Conservation (phyloP, 37 sponge, comb jelly and placozoan species). For the Cliona cf. orientalis region DNA sequence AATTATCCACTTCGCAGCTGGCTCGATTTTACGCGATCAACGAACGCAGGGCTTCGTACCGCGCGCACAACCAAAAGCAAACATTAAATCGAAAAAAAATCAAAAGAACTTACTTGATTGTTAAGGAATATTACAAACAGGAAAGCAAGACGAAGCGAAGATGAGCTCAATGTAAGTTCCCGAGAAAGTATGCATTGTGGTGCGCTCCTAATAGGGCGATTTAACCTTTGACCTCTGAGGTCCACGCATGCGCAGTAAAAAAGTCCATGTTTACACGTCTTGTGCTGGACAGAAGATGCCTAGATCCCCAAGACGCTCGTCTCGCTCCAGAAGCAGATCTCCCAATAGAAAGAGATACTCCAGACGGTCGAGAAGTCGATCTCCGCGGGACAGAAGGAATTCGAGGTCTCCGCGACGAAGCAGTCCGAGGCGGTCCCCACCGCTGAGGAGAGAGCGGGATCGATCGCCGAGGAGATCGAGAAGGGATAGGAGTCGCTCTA, state of each 20-base stretch:
- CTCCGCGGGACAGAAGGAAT: no score
- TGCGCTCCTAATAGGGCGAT: not conserved
- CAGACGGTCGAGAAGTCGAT: conserved; percentile 32
- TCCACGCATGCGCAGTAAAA: conserved; percentile 18
- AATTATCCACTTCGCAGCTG: no score
- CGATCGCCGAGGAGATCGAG: conserved; percentile 16
- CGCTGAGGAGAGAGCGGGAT: not conserved
- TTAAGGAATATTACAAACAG: no score
- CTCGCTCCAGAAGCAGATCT: conserved; percentile 54
- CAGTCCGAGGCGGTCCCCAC: not conserved
- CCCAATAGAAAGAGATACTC: conserved; percentile 19
- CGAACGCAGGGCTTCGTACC: no score
- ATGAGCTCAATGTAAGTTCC: no score
- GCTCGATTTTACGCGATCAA: no score
- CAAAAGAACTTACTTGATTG: no score
- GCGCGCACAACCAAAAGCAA: no score
- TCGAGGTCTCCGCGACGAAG: conserved; percentile 1
- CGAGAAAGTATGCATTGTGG: no score
- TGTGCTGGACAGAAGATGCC: conserved; percentile 26
- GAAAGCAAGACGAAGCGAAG: no score
- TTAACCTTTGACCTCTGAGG: conserved; percentile 5
- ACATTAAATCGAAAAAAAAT: no score
- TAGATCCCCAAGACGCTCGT: conserved; percentile 30
- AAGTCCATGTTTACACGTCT: not conserved
- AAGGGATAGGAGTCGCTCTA: conserved; percentile 20